Evolutionary conservation across 2,888 invertebrate species (phyloP).

Genomic region (Drosophila stalkeri): DNA sequence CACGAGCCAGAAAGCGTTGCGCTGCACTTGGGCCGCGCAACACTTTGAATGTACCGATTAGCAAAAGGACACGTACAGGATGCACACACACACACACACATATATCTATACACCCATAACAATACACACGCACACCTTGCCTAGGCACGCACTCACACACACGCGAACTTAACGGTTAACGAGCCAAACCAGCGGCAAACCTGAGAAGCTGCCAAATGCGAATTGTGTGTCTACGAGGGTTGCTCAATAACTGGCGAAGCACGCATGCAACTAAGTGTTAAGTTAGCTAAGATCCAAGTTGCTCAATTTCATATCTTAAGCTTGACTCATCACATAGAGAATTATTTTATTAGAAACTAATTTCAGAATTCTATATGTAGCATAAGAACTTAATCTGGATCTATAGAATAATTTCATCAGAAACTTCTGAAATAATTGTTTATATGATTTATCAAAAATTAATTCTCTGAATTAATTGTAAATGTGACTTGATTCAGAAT

Average conservation of each 20-base stretch:
- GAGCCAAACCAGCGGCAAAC: conserved; percentile 52
- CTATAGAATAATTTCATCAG: too few species aligned
- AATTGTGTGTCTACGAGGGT: conserved; percentile 12
- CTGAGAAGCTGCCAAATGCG: conserved; percentile 41
- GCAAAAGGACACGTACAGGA: conserved; percentile 75
- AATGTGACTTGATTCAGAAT: too few species aligned
- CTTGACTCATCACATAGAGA: too few species aligned
- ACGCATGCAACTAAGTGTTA: background rate
- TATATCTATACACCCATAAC: background rate
- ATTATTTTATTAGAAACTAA: too few species aligned
- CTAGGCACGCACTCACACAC: conserved; percentile 2
- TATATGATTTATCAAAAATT: too few species aligned
- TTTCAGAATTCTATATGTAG: too few species aligned
- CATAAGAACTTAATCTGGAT: too few species aligned
- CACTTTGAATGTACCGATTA: conserved; percentile 72
- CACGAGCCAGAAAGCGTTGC: conserved; percentile 55
- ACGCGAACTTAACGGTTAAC: conserved; percentile 60
- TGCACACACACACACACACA: conserved; percentile 14
- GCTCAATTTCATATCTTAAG: too few species aligned
- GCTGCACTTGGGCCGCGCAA: conserved; percentile 53
- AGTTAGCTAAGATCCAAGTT: background rate
- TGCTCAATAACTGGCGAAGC: background rate
- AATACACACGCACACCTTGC: background rate
- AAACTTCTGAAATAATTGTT: too few species aligned
- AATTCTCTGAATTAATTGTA: too few species aligned